Evolutionary conservation across 2,888 invertebrate genomes (phyloP), one percentile per base, ranked within the genome.

Genomic region (Ischnura elegans): DNA sequence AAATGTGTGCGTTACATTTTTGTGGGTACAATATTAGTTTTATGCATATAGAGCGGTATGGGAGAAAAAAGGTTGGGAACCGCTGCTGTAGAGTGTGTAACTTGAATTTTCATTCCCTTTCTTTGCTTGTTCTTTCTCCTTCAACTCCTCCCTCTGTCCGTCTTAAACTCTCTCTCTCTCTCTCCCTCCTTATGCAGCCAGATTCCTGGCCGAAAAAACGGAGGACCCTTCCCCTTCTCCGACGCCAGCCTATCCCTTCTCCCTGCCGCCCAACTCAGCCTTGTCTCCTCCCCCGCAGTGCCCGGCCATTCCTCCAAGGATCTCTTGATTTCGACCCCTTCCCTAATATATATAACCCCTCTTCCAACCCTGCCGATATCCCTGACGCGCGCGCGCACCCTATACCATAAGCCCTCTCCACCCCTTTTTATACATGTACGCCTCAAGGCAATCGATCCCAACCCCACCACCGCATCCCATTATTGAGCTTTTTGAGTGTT

Each of bases 401-500:
- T 36, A 29, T 36, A 25, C 76, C 36, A 76, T 36, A 21, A 29
- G 13, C 29, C 76, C 29, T 13, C 76, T 36, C 76, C 36, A 13
- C 16, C 29, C 76, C 76, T 36, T 76, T 76, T 36, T 25, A 21
- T 76, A 61, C n/a, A n/a, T 61, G n/a, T 25, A 16, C 76, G 29
- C 36, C n/a, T 25, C 76, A 36, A 42, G 45, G 87, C 51, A 87
- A 87, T 87, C 87, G 87, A 87, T 87, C 87, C 87, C 86, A 55
- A 10, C 87, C 87, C 87, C 87, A 55, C 87, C 87, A 42, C 87
- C 55, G 87, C 87, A 87, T 87, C 55, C 90, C 66, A 90, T 90
- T 90, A 90, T 90, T 90, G 90, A 90, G 61, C 90, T 42, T 90
- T 61, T 90, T 90, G 61, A 61, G 90, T 87, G 87, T 87, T 87